These are phyloP conservation scores for Bugula neritina DNA, from an alignment of 2,888 invertebrate species.

Conservation along the genomic window DNA sequence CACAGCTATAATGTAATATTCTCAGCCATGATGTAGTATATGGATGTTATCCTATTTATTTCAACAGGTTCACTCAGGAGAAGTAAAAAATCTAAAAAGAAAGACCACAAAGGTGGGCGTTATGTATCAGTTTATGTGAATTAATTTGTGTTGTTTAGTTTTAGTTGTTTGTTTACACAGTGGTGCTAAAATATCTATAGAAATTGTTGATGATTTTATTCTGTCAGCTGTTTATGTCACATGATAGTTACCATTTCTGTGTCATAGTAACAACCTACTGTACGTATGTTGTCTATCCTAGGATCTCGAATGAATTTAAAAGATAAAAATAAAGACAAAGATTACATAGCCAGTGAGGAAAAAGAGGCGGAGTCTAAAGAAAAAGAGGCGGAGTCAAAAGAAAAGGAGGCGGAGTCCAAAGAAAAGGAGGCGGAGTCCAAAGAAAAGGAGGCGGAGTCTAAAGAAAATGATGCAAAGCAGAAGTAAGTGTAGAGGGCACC, in stretches of 20 bases:
- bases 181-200: too few species aligned
- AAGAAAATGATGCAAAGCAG: background rate
- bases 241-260: too few species aligned
- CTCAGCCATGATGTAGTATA: too few species aligned
- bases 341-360: background rate
- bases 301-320: background rate
- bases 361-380: background rate
- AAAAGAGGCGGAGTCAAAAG: background rate
- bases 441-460: background rate
- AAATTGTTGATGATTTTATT: too few species aligned
- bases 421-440: background rate
- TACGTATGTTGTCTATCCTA: too few species aligned
- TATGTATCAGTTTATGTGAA: background rate
- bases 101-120: background rate
- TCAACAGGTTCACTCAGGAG: slow-evolving; percentile 10
- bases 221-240: too few species aligned
- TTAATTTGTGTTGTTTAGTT: too few species aligned
- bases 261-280: too few species aligned
- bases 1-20: too few species aligned
- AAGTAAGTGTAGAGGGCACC: too few species aligned
- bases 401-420: background rate
- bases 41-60: too few species aligned
- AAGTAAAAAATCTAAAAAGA: slow-evolving; percentile 8
- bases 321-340: slow-evolving; percentile 12
- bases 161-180: too few species aligned